phyloP scores from a whole-genome alignment of 1,140 invertebrate genomes.

The Aphelinus certus region DNA sequence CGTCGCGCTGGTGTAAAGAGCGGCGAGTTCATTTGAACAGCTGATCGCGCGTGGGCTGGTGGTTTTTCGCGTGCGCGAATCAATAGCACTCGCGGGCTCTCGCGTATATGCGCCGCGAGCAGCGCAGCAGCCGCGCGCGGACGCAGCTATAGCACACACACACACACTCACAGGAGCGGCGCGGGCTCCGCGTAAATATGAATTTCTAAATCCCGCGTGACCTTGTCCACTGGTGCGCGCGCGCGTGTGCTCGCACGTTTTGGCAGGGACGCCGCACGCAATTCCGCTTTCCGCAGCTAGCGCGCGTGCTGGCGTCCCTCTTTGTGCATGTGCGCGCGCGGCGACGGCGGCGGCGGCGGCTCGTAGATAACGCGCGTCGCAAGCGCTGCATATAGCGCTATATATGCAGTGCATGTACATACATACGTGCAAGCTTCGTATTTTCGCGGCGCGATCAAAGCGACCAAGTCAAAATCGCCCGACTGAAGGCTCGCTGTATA shows the following conservation, averaged over 20 bases:
- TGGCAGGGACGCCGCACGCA: constrained; percentile 33
- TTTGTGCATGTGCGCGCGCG: neutral
- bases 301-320: too few species aligned
- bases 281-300: constrained; percentile 28
- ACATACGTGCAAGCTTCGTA: neutral
- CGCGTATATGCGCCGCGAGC: too few species aligned
- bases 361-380: too few species aligned
- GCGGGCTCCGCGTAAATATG: constrained; percentile 21
- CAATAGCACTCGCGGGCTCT: neutral
- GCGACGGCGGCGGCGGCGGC: neutral
- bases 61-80: constrained; percentile 1
- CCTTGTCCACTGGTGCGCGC: constrained; percentile 31
- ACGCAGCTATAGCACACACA: neutral
- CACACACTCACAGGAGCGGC: neutral
- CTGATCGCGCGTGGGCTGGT: neutral
- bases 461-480: neutral
- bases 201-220: constrained; percentile 33
- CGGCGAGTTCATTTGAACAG: neutral
- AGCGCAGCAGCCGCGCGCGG: too few species aligned
- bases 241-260: constrained; percentile 28
- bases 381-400: too few species aligned
- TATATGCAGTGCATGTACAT: too few species aligned
- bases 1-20: too few species aligned
- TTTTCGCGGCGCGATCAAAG: constrained; percentile 2
- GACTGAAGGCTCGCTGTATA: neutral